phyloP scores from a whole-genome alignment of 2,113 vertebrate species.

The Gila orcuttii region DNA sequence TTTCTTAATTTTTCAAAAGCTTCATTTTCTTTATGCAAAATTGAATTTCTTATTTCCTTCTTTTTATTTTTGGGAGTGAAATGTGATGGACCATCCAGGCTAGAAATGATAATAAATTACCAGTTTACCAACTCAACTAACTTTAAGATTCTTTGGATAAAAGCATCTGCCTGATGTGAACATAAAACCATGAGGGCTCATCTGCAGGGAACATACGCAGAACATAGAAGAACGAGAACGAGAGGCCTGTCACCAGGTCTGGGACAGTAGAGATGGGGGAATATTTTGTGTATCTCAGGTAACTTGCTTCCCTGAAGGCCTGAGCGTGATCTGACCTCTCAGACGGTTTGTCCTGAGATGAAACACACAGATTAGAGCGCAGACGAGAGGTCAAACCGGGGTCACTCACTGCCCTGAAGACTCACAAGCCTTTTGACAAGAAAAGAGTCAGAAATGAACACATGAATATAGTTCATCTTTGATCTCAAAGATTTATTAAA shows the following conservation, averaged over 20 bases:
- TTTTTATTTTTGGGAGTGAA: too few relatives aligned
- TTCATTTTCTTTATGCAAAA: too few relatives aligned
- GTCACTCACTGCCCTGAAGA: background rate
- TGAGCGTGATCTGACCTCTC: background rate
- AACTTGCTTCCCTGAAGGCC: background rate
- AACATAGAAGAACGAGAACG: background rate
- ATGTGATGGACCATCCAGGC: too few relatives aligned
- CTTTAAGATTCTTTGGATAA: too few relatives aligned
- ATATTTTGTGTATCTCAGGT: slow-evolving; percentile 4
- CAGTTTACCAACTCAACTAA: too few relatives aligned
- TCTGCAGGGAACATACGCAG: background rate
- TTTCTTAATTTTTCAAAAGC: too few relatives aligned
- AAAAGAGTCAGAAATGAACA: background rate
- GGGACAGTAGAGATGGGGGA: background rate
- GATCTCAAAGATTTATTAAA: background rate
- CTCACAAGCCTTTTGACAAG: background rate
- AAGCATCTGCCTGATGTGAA: too few relatives aligned
- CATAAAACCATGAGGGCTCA: too few relatives aligned
- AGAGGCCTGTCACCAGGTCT: too few relatives aligned
- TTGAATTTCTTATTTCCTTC: too few relatives aligned
- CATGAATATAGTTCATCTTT: background rate
- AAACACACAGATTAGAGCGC: slow-evolving; percentile 26
- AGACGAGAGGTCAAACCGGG: slow-evolving; percentile 30
- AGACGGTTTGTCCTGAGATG: slow-evolving; percentile 16
- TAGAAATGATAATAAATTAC: too few relatives aligned